Base-by-base conservation (phyloP, 2,797 vertebrate genomes). In the Chaenodraco wilsoni region DNA sequence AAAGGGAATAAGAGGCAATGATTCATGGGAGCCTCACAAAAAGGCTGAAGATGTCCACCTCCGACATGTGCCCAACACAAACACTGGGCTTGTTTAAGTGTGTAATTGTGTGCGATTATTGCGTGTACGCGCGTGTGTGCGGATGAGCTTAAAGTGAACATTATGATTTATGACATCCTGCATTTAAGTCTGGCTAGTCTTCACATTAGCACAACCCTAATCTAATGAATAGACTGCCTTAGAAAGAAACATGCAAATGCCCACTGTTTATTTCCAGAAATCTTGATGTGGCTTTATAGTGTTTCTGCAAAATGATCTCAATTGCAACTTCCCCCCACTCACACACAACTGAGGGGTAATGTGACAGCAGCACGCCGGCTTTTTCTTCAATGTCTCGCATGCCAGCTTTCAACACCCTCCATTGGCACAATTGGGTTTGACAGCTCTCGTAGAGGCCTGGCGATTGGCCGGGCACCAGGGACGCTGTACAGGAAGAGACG, bases 371-470 rank as follows among this genome's bases (percentile, higher is more conserved):
- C 64, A 40, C 27, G 54, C 77, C 62, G 60, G 69, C 74, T 89
- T 87, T 27, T 84, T 74, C 79, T 80, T 84, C 86, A 74, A 66
- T 57, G 82, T 92, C 84, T 88, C 70, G 85, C 85, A 84, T 60
- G 87, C 87, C 91, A 89, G 91, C 93, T 94, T 93, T 94, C 94
- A 93, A 90, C 94, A 91, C 89, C 89, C 76, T 74, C 82, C 84
- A 84, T 87, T 90, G 91, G 84, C 86, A 86, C 83, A 91, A 94
- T 94, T 91, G 87, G 83, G 72, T 94, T 91, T 90, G 94, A 95
- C 93, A 95, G 93, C 89, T 87, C 87, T 83, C 78, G 85, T 81
- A 77, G 86, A 91, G 92, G 89, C 91, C 89, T 73, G 84, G 81
- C 79, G 79, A 88, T 85, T 88, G 91, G 92, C 88, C 46, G 72